Base-by-base conservation (phyloP, 2,888 invertebrate species). In the Agrilus biguttatus region DNA sequence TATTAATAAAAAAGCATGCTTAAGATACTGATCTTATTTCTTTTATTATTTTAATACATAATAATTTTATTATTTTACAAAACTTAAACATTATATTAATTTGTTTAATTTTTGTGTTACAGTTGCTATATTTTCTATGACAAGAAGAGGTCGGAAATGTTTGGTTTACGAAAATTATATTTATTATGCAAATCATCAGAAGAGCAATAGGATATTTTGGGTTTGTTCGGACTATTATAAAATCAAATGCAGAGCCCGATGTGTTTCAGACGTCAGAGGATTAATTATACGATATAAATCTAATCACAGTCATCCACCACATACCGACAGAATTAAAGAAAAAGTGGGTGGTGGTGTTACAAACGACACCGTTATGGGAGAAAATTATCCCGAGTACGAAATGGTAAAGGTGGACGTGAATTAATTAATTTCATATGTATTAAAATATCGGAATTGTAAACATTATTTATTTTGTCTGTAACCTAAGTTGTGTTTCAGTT, bases 191-290 rank as follows among this genome's bases (percentile, higher is more conserved):
- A 59, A 60, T 42, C 56, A 55, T 35, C 44, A 50, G 13, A 45
- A 45, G 41, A 48, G 47, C 21, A 49, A 49, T 14, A 50, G 51
- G 14, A 53, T 53, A 14, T 60, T 60, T 49, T 60, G 60, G 60
- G 54, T 56, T 12, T 60, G 60, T 40, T 47, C 53, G 1, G 48
- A 53, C 37, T 59, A 58, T 42, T 52, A 54, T 35, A 56, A 53
- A 40, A 54, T 55, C 14, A 57, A 55, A 45, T 60, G 60, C 40
- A 55, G 55, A 46, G 52, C 52, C 13, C 48, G 57, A 12, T 54
- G 56, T 42, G 53, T 54, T 8, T 53, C 58, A 0, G 47, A 46
- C 8, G 28, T 35, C n/a, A 50, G 51, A 19, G 58, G 56, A 6
- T 45, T 39, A 13, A 37, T 57, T 14, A 43, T 48, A 14, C 49